Percentiles rank a stretch among this genome's conserved stretches.
Conservation (phyloP, 2,888 invertebrate species). For the Hipparchia sbordonii region DNA sequence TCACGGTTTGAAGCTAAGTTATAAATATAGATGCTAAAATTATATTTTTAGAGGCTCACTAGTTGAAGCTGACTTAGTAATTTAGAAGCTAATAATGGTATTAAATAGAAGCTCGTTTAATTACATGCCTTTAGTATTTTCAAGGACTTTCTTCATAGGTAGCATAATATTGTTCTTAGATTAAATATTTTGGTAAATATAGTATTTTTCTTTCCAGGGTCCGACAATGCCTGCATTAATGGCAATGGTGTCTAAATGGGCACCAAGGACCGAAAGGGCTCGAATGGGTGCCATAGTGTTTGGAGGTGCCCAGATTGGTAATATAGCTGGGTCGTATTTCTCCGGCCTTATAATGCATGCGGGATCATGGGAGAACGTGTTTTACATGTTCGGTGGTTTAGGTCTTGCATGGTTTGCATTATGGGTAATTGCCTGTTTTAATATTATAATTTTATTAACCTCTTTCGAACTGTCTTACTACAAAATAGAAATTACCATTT, state of each 20-base stretch:
- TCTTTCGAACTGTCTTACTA: background rate
- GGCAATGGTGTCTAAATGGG: conserved; percentile 84
- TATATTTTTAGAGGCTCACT: no score
- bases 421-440: conserved; percentile 60
- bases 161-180: no score
- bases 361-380: conserved; percentile 82
- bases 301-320: conserved; percentile 84
- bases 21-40: no score
- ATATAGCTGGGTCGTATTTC: conserved; percentile 78
- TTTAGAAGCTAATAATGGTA: no score
- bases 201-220: conserved; percentile 62
- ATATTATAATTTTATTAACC: background rate
- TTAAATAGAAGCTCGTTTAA: no score
- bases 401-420: conserved; percentile 79
- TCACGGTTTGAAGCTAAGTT: no score
- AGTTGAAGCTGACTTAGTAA: no score
- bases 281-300: conserved; percentile 83
- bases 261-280: conserved; percentile 81
- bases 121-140: no score
- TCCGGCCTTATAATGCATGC: conserved; percentile 79
- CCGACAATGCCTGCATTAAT: conserved; percentile 85
- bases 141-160: no score
- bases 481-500: no score
- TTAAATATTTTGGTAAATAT: conserved; percentile 4
- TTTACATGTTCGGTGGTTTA: conserved; percentile 81